phyloP scores from a whole-genome alignment of 2,113 vertebrate genomes.

The Pao palembangensis region DNA sequence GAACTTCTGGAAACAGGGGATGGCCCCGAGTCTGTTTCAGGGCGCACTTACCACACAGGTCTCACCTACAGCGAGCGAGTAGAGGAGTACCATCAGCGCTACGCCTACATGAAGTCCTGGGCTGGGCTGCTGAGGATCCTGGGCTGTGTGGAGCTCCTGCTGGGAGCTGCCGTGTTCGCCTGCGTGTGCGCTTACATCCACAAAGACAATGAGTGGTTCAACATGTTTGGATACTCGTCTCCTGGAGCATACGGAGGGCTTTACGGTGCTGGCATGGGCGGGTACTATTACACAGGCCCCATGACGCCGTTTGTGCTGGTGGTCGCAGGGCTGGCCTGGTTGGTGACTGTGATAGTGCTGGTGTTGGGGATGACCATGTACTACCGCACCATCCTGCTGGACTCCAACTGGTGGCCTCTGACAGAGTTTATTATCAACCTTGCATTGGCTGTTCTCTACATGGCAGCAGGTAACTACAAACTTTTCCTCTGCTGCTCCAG shows the following conservation, averaged over 20 bases:
- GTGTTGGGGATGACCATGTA: constrained; percentile 98
- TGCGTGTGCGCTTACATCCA: constrained; percentile 94
- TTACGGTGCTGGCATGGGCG: constrained; percentile 48
- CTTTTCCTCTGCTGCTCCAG: not conserved
- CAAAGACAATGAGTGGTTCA: constrained; percentile 97
- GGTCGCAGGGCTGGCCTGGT: constrained; percentile 85
- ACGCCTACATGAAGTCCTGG: constrained; percentile 97
- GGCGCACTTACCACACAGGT: constrained; percentile 69
- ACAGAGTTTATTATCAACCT: constrained; percentile 92
- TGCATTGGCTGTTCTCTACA: constrained; percentile 84
- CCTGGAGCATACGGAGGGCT: constrained; percentile 69
- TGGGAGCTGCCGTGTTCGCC: constrained; percentile 90
- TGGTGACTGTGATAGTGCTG: constrained; percentile 85
- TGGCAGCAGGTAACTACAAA: constrained; percentile 76
- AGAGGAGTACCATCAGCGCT: constrained; percentile 83
- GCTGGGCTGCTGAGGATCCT: constrained; percentile 90
- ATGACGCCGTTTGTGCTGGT: constrained; percentile 91
- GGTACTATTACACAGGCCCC: constrained; percentile 85
- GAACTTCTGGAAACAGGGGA: constrained; percentile 76
- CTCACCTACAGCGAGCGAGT: constrained; percentile 84
- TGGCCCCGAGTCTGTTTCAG: constrained; percentile 66
- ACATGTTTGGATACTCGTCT: constrained; percentile 87
- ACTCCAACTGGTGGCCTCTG: constrained; percentile 94
- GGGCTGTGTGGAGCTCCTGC: constrained; percentile 84
- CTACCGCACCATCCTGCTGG: constrained; percentile 92